These are phyloP conservation scores for Fragum fragum DNA, from an alignment of 2,888 invertebrate species.

Conservation along the genomic window DNA sequence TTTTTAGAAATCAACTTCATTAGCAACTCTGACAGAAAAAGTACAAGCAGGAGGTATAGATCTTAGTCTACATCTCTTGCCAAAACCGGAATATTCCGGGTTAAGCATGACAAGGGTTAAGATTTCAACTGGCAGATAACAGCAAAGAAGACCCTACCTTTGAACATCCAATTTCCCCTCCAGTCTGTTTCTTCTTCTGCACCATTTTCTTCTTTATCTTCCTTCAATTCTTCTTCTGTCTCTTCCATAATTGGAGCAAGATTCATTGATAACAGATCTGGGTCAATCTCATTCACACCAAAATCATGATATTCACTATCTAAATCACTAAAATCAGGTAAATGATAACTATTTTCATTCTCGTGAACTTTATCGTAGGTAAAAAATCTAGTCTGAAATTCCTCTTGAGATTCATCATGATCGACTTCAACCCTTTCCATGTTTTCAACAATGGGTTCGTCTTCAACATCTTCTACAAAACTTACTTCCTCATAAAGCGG, in stretches of 20 bases:
- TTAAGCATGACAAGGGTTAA: no score
- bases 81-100: no score
- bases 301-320: conserved; percentile 79
- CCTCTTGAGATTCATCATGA: conserved; percentile 71
- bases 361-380: conserved; percentile 75
- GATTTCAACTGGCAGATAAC: no score
- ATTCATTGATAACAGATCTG: conserved; percentile 82
- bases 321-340: conserved; percentile 78
- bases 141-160: conserved; percentile 55
- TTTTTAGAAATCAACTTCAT: no score
- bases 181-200: conserved; percentile 57
- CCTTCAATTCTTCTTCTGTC: conserved; percentile 78
- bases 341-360: conserved; percentile 47
- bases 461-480: conserved; percentile 69
- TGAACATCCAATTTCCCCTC: conserved; percentile 82
- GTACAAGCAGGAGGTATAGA: no score
- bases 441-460: conserved; percentile 70
- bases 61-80: no score
- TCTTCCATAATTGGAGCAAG: conserved; percentile 80
- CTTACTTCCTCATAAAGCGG: conserved; percentile 65
- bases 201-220: conserved; percentile 63
- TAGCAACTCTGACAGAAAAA: no score
- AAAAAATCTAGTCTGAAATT: conserved; percentile 70
- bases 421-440: conserved; percentile 70
- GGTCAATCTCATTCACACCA: conserved; percentile 78